Percentiles rank a stretch among this genome's conserved stretches.
Conservation (phyloP, 2,888 invertebrate genomes). For the Athalia cordata region DNA sequence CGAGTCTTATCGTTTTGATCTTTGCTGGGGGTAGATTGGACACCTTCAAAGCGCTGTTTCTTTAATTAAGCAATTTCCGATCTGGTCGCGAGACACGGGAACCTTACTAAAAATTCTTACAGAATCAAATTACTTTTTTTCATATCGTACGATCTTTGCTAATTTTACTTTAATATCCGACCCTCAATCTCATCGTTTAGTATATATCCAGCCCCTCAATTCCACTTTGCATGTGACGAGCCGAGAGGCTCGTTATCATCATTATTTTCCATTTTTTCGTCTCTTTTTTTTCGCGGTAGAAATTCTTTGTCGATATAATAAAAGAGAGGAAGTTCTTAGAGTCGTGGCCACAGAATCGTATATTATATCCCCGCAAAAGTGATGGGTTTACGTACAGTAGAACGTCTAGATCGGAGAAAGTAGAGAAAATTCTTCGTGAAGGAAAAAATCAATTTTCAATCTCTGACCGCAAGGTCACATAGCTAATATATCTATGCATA, state of each 20-base stretch:
- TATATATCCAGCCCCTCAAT: background rate
- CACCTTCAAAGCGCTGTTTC: background rate
- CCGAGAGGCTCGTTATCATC: background rate
- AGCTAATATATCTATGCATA: no score
- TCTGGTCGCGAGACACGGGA: conserved; percentile 10
- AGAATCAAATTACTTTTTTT: conserved; percentile 39
- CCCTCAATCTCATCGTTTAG: conserved; percentile 19
- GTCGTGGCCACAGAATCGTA: conserved; percentile 3
- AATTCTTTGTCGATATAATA: conserved; percentile 21
- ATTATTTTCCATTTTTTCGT: background rate
- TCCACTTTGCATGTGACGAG: background rate
- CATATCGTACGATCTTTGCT: conserved; percentile 31
- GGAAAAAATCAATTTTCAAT: background rate
- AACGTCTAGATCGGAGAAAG: no score
- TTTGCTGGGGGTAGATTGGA: conserved; percentile 2
- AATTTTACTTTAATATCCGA: conserved; percentile 6
- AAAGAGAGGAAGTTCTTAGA: background rate
- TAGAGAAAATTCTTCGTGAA: no score
- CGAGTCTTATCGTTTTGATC: conserved; percentile 12
- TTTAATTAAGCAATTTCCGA: conserved; percentile 36
- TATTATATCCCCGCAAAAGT: background rate
- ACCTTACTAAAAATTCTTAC: conserved; percentile 1
- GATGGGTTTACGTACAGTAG: no score
- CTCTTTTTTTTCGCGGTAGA: conserved; percentile 11
- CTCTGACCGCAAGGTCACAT: background rate